phyloP scores from a whole-genome alignment of 2,113 vertebrate genomes.

The Tylochromis polylepis region DNA sequence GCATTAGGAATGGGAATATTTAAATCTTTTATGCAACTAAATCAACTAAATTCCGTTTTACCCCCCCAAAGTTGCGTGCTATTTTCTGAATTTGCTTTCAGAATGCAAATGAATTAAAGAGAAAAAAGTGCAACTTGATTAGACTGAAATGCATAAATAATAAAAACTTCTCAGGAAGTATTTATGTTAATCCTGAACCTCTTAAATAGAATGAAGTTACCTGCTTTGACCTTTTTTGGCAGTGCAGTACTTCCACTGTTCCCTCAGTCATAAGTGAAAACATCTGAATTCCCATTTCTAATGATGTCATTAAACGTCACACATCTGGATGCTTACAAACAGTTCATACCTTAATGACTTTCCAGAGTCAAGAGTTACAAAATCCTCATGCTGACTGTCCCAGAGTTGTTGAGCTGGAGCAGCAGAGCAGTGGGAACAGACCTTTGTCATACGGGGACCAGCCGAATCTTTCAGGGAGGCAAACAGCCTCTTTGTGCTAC shows the following conservation, averaged over 20 bases:
- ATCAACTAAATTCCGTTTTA: background rate
- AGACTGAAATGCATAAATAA: background rate
- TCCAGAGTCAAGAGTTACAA: conserved; percentile 35
- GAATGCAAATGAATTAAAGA: background rate
- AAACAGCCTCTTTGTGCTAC: background rate
- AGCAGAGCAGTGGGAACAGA: conserved; percentile 3
- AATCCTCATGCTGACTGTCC: conserved; percentile 62
- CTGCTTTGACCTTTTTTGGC: background rate
- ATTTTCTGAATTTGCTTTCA: background rate
- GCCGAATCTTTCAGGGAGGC: conserved; percentile 11
- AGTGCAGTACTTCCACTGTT: background rate
- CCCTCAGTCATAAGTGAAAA: background rate
- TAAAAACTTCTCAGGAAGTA: background rate
- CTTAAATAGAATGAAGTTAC: background rate
- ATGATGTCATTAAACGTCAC: background rate
- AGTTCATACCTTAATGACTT: conserved; percentile 9
- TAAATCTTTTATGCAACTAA: background rate
- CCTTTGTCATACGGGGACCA: conserved; percentile 31
- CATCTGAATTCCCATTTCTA: conserved; percentile 24
- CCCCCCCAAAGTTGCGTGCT: background rate
- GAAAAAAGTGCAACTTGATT: background rate
- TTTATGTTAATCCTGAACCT: background rate
- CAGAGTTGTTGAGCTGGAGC: conserved; percentile 32
- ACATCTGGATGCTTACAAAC: background rate
- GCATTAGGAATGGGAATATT: conserved; percentile 26